Base-by-base conservation (phyloP, 2,888 invertebrate species). In the Chromoteleia sp. region DNA sequence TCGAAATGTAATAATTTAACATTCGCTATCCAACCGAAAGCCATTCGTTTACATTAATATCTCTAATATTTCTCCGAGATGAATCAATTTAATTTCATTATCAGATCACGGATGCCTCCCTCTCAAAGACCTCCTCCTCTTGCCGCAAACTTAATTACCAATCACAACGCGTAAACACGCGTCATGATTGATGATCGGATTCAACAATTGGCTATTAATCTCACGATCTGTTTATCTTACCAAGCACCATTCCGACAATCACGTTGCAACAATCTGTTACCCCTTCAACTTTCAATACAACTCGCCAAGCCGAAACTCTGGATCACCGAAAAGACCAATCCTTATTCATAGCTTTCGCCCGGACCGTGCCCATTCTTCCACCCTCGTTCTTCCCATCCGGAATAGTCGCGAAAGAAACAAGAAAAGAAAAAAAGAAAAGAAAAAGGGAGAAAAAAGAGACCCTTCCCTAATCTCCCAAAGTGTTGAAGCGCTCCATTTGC, bases 121-220 rank as follows among this genome's bases (percentile, higher is more conserved):
- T 10, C 58, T 33, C 25, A 25, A 54, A 30, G 39, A 54, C 17
- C 48, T 15, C 5, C 8, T 33, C 6, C 36, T 36, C 36, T 36
- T n/a, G 17, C 74, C 21, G 29, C 54, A 21, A 56, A 67, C 48
- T 74, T 63, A 68, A 76, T 76, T 61, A 52, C 59, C 76, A 68
- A 61, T 68, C 76, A 43, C 14, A 48, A 43, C 59, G 29, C 50
- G 52, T 48, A 76, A 68, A 76, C 54, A 76, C 33, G 61, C 74
- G 19, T 68, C 17, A 70, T 56, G 54, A 77, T 52, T 52, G 56
- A 48, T 70, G 48, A 30, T 63, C 56, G 41, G 1, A 63, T 70
- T 48, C 56, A 70, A 63, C 70, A 70, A 70, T 56, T 33, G 70
- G 63, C 61, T 56, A 77, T 77, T 77, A 63, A 77, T 77, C 68